Evolutionary conservation across 2,888 invertebrate species (phyloP).

Genomic region (Agrochola circellaris): DNA sequence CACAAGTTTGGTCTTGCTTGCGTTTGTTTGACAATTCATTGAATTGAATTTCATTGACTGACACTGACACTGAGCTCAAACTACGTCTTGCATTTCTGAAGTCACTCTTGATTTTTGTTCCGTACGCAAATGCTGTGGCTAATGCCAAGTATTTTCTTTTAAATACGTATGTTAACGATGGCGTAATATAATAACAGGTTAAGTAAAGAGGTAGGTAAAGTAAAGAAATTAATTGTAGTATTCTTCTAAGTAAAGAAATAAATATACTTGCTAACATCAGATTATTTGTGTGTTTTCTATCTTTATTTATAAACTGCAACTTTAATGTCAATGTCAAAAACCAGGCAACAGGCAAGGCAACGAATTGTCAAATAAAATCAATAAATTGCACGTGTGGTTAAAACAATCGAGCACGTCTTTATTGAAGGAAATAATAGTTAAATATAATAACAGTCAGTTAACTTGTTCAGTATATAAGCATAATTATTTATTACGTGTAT

Average conservation of each 20-base stretch:
- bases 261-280: not conserved
- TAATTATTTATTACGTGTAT: conserved; percentile 1
- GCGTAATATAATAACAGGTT: not conserved
- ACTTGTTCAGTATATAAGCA: not conserved
- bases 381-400: conserved; percentile 43
- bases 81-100: not conserved
- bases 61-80: not conserved
- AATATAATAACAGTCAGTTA: not conserved
- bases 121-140: not conserved
- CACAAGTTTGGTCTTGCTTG: conserved; percentile 22
- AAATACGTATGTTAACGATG: not conserved
- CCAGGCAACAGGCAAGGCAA: not conserved
- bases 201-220: too few species aligned
- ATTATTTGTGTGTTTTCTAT: not conserved
- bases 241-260: not conserved
- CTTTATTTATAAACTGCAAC: conserved; percentile 1
- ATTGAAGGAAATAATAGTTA: not conserved
- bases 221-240: not conserved
- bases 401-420: not conserved
- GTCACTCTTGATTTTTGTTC: not conserved
- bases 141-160: not conserved
- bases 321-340: conserved; percentile 18
- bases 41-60: too few species aligned
- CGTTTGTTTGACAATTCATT: conserved; percentile 1
- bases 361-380: conserved; percentile 18